These are phyloP conservation scores for Venustoraphidia nigricollis DNA, from an alignment of 2,888 invertebrate species.

Conservation along the genomic window DNA sequence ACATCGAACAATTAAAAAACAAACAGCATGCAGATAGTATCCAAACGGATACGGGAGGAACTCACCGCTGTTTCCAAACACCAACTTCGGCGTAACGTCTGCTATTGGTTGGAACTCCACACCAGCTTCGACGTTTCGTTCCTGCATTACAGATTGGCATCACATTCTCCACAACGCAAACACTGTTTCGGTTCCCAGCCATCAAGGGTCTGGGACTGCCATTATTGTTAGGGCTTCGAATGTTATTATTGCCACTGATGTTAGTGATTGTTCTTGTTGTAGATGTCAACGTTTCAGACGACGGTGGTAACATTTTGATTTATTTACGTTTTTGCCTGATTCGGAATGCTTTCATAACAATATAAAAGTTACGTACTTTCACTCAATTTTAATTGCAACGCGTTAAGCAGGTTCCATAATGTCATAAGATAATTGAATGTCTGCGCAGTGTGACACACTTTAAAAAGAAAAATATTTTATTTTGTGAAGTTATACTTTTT, in stretches of 20 bases:
- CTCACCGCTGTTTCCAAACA: slow-evolving; percentile 4
- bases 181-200: slow-evolving; percentile 24
- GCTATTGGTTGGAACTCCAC: slow-evolving; percentile 21
- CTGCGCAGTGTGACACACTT: no score
- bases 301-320: slow-evolving; percentile 4
- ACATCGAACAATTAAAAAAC: background rate
- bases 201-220: slow-evolving; percentile 14
- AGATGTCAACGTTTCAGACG: slow-evolving; percentile 21
- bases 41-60: background rate
- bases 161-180: slow-evolving; percentile 23
- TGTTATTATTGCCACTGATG: slow-evolving; percentile 20
- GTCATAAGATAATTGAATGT: no score
- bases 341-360: no score
- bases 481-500: no score
- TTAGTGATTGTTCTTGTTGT: slow-evolving; percentile 8
- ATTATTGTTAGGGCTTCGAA: slow-evolving; percentile 27
- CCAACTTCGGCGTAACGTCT: slow-evolving; percentile 4
- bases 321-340: no score
- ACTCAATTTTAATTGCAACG: no score
- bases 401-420: no score
- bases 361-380: no score
- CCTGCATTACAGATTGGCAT: slow-evolving; percentile 17
- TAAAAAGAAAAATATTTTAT: no score
- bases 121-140: slow-evolving; percentile 26
- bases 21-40: background rate